phyloP scores from a whole-genome alignment of 2,888 invertebrate genomes.

The Auanema sp. region DNA sequence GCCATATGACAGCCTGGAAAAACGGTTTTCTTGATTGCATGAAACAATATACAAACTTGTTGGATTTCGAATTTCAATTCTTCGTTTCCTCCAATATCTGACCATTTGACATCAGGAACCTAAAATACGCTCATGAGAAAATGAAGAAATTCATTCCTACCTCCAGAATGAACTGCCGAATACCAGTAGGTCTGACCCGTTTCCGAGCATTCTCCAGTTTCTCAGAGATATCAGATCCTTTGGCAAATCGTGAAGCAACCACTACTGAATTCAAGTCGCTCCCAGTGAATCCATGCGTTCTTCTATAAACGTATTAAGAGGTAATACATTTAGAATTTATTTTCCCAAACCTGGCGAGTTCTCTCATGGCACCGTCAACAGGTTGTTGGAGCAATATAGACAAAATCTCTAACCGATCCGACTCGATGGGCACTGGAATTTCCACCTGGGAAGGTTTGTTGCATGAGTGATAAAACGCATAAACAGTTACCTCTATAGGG shows the following conservation, averaged over 20 bases:
- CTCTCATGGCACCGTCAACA: constrained; percentile 11
- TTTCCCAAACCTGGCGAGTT: constrained; percentile 28
- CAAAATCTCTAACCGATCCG: constrained; percentile 43
- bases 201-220: constrained; percentile 26
- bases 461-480: not conserved
- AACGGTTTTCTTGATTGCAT: no score
- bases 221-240: constrained; percentile 14
- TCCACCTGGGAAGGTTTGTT: constrained; percentile 29
- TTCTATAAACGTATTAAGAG: constrained; percentile 21
- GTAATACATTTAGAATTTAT: not conserved
- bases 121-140: constrained; percentile 2
- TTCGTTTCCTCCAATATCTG: constrained; percentile 88
- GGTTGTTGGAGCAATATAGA: constrained; percentile 16
- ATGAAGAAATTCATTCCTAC: constrained; percentile 16
- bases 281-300: constrained; percentile 58
- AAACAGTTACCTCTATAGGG: constrained; percentile 35
- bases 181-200: constrained; percentile 53
- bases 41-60: constrained; percentile 30
- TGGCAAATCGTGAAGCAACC: constrained; percentile 24
- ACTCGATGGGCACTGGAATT: constrained; percentile 35
- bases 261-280: constrained; percentile 46
- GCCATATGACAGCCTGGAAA: constrained; percentile 85
- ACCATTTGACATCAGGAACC: constrained; percentile 74
- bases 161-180: constrained; percentile 60
- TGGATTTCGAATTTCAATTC: constrained; percentile 80